Percentiles rank a stretch among this genome's conserved stretches.
phyloP scores from a whole-genome alignment of 2,113 vertebrate genomes.

The Corythoichthys haematopterus region DNA sequence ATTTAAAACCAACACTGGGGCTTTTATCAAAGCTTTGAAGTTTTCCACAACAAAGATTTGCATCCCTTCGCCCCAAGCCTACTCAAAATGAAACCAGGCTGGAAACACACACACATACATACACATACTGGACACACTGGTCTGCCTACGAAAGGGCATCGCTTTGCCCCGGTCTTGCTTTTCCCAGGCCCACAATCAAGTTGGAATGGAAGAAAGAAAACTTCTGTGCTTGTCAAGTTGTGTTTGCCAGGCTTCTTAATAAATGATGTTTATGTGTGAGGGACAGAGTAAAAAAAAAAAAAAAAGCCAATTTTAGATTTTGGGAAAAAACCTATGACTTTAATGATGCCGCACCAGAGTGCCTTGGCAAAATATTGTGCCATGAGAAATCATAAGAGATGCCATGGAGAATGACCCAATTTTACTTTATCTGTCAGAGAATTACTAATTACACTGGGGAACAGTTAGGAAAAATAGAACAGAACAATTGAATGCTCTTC shows the following conservation, averaged over 20 bases:
- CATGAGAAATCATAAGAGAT: neutral
- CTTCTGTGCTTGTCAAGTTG: slow-evolving; percentile 9
- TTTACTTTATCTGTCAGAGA: too few species aligned
- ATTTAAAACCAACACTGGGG: slow-evolving; percentile 44
- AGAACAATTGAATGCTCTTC: too few species aligned
- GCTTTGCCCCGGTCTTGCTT: slow-evolving; percentile 23
- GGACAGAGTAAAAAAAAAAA: neutral
- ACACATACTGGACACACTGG: neutral
- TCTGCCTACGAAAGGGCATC: slow-evolving; percentile 53
- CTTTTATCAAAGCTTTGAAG: slow-evolving; percentile 44
- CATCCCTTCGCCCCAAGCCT: slow-evolving; percentile 56
- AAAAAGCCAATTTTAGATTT: neutral
- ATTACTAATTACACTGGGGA: too few species aligned
- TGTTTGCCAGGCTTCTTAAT: neutral
- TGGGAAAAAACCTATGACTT: neutral
- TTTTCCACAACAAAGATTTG: slow-evolving; percentile 59
- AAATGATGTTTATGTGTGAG: neutral
- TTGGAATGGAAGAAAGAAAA: slow-evolving; percentile 30
- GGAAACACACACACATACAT: slow-evolving; percentile 38
- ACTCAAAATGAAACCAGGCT: slow-evolving; percentile 55
- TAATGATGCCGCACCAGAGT: neutral
- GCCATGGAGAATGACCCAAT: neutral
- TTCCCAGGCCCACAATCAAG: slow-evolving; percentile 33
- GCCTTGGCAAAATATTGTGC: neutral
- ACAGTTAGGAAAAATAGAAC: too few species aligned